phyloP scores from a whole-genome alignment of 2,888 invertebrate genomes.

The Eilema griseolum region DNA sequence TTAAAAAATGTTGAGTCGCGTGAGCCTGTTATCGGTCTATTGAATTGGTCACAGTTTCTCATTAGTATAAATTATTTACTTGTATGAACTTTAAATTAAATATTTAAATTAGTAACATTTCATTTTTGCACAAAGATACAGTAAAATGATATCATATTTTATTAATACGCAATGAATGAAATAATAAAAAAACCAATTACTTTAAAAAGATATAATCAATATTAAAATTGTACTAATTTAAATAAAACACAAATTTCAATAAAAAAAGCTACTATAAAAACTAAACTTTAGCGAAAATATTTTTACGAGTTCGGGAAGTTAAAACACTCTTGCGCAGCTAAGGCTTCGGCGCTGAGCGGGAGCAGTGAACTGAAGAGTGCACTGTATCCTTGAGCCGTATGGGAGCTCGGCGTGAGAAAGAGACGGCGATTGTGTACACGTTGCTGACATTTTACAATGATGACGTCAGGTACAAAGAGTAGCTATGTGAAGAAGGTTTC shows the following conservation, averaged over 20 bases:
- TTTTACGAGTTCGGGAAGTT: constrained; percentile 42
- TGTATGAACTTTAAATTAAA: not conserved
- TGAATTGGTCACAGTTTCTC: constrained; percentile 33
- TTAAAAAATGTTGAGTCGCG: constrained; percentile 39
- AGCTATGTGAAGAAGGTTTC: not conserved
- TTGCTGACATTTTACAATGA: constrained; percentile 71
- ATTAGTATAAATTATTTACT: constrained; percentile 18
- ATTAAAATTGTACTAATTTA: not conserved
- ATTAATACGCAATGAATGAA: not conserved
- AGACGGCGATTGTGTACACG: constrained; percentile 64
- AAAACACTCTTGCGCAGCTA: constrained; percentile 54
- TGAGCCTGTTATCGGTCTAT: constrained; percentile 45
- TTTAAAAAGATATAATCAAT: not conserved
- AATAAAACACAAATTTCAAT: not conserved
- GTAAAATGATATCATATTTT: not conserved
- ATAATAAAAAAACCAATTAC: too few species aligned
- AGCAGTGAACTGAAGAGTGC: constrained; percentile 83
- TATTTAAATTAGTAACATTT: not conserved
- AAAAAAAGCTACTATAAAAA: not conserved
- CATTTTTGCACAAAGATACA: not conserved
- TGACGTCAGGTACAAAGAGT: constrained; percentile 72
- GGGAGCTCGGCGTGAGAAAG: constrained; percentile 69
- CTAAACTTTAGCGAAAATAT: constrained; percentile 28
- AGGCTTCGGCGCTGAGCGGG: constrained; percentile 73
- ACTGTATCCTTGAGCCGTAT: constrained; percentile 80